Conservation (phyloP, 2,888 invertebrate species). For the Malacosoma neustria region DNA sequence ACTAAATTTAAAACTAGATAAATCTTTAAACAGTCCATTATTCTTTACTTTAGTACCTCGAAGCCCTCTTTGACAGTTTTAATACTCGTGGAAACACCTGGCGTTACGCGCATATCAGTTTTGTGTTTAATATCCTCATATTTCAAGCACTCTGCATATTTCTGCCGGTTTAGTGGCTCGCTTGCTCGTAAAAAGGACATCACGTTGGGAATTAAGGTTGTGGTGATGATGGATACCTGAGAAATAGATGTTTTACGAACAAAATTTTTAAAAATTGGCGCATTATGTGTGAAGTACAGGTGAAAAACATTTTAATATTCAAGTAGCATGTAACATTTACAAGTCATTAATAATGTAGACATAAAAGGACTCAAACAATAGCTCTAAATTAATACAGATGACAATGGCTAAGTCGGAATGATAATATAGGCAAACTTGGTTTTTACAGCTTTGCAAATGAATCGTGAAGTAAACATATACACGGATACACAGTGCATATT, state of each 20-base stretch:
- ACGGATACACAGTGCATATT: too few relatives aligned
- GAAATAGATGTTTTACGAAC: background rate
- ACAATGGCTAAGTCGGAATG: background rate
- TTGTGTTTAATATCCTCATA: constrained; percentile 18
- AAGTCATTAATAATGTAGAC: background rate
- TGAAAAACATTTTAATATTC: background rate
- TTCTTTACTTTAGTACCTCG: background rate
- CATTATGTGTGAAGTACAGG: too few relatives aligned
- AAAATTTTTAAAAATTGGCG: too few relatives aligned
- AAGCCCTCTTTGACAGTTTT: background rate
- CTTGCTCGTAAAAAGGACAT: background rate
- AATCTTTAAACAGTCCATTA: too few relatives aligned
- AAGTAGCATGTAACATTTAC: background rate
- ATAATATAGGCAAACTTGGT: background rate
- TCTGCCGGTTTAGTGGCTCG: constrained; percentile 10
- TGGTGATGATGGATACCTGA: background rate
- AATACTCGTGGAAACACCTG: constrained; percentile 13
- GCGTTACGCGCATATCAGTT: constrained; percentile 14
- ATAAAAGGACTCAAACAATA: background rate
- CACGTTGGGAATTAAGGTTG: background rate
- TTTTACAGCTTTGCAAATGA: background rate
- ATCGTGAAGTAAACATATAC: background rate
- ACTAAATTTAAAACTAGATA: too few relatives aligned
- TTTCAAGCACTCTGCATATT: constrained; percentile 21
- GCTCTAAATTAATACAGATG: background rate